Evolutionary conservation across 2,113 vertebrate genomes (phyloP).

Genomic region (Trogon melanurus): DNA sequence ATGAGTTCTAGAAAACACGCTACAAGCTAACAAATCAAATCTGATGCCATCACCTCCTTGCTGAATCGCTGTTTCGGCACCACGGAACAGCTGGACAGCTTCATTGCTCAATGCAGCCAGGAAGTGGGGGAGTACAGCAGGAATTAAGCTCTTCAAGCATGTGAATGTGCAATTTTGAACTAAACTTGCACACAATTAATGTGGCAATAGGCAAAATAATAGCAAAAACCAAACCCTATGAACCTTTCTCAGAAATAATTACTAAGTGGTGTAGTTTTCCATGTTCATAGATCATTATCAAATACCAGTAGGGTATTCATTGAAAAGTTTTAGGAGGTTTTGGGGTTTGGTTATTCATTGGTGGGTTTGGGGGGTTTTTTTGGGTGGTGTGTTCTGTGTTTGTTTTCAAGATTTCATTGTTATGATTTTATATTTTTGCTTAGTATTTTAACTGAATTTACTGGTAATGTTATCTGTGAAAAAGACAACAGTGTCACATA

Average conservation of each 20-base stretch:
- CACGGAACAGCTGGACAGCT: not conserved
- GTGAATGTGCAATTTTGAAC: not conserved
- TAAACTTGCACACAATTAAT: not conserved
- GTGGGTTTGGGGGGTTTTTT: not conserved
- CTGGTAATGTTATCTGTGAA: not conserved
- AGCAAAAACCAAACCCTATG: not conserved
- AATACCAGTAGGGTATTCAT: not conserved
- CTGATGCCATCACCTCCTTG: constrained; percentile 17
- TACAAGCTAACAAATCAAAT: constrained; percentile 54
- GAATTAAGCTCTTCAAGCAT: not conserved
- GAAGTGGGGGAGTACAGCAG: not conserved
- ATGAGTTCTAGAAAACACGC: constrained; percentile 48
- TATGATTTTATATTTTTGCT: not conserved
- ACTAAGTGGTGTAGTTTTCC: not conserved
- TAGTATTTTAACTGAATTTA: not conserved
- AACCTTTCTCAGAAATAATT: constrained; percentile 22
- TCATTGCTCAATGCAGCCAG: not conserved
- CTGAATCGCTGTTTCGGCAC: constrained; percentile 30
- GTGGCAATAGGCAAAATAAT: not conserved
- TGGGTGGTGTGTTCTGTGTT: not conserved
- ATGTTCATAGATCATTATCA: not conserved
- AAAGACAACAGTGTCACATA: not conserved
- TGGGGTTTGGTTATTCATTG: not conserved
- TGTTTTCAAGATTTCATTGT: not conserved
- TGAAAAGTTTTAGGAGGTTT: not conserved